Base-by-base conservation (phyloP, 2,797 vertebrate genomes). In the Eulemur albifrons region DNA sequence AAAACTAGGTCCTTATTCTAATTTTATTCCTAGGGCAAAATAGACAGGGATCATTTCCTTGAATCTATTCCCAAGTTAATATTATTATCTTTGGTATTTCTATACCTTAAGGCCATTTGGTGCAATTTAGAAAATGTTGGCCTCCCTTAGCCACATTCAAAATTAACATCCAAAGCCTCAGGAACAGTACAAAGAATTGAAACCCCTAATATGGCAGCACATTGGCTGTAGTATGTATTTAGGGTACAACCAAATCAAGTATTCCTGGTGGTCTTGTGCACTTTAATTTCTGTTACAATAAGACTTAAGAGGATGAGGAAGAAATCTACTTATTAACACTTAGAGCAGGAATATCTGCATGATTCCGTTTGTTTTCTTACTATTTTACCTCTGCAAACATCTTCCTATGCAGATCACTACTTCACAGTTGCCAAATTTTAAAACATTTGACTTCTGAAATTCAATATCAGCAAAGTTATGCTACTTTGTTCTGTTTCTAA, bases 241-340 rank as follows among this genome's bases (percentile, higher is more conserved):
- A 96, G 92, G 85, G 93, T 97, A 87, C 85, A 96, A 93, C 97
- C 97, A 98, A 96, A 98, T 94, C 96, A 97, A 88, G 97, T 81
- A 97, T 97, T 98, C 21, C 81, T 48, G 5, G 97, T 97, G 97
- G 97, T 98, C 97, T 96, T 96, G 97, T 98, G 98, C 98, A 99
- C 98, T 99, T 99, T 98, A 99, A 96, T 98, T 98, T 98, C 97
- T 98, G 97, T 90, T 97, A 96, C 93, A 97, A 77, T 0, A 76
- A 95, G 88, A 90, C 82, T 94, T 90, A 85, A 96, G 96, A 96
- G 98, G 96, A 84, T 48, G n/a, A 95, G 63, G 96, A 97, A 97
- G 97, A 97, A 97, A 97, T 72, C 88, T 93, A 80, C 96, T 97
- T 98, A 72, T 57, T 98, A 98, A 98, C 96, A 98, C 92, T 94